These are phyloP conservation scores for Paedocypris micromegethes DNA, from an alignment of 2,797 vertebrate species.

Conservation along the genomic window DNA sequence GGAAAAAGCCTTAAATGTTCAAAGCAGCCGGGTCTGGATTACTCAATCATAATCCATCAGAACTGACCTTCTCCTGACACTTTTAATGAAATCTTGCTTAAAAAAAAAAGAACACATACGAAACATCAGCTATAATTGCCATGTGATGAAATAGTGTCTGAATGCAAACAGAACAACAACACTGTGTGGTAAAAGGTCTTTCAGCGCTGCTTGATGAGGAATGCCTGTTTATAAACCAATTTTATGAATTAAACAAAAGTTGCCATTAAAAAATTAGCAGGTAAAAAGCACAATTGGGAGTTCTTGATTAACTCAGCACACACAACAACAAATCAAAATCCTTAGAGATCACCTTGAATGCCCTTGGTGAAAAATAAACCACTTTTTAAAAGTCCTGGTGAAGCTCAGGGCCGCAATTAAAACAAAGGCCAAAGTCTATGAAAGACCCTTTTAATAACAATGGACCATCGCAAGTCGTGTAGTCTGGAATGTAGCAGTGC, in stretches of 20 bases:
- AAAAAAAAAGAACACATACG: background rate
- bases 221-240: constrained; percentile 64
- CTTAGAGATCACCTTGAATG: constrained; percentile 52
- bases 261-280: constrained; percentile 60
- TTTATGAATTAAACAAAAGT: constrained; percentile 71
- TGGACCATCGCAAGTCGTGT: background rate
- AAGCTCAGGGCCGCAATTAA: background rate
- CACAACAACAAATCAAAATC: constrained; percentile 40
- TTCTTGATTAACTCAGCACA: constrained; percentile 32
- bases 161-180: constrained; percentile 36
- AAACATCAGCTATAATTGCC: background rate
- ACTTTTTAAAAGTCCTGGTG: background rate
- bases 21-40: no score
- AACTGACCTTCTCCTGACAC: background rate
- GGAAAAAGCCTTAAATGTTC: no score
- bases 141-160: background rate
- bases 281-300: constrained; percentile 43
- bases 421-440: constrained; percentile 4
- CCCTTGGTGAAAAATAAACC: constrained; percentile 3
- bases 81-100: background rate
- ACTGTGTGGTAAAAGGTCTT: constrained; percentile 46
- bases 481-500: constrained; percentile 17
- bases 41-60: background rate
- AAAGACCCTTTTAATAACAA: constrained; percentile 7
- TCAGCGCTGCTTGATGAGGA: constrained; percentile 60